Percentiles rank a stretch among this genome's conserved stretches.
Evolutionary conservation across 2,888 invertebrate genomes (phyloP).

Genomic region (Tromatobia lineatoria): DNA sequence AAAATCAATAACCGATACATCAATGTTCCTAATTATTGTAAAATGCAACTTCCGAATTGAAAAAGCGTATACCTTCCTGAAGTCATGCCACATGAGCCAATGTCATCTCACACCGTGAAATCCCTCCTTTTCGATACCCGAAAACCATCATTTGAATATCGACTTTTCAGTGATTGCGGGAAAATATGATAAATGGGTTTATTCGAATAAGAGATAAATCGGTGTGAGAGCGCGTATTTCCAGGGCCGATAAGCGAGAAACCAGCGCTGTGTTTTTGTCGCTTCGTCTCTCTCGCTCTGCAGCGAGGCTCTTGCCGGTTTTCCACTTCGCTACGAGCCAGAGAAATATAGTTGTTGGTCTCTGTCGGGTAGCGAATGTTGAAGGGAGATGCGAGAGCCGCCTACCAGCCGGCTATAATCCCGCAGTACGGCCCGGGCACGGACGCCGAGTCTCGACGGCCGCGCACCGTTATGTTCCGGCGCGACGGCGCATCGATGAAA

Average conservation of each 20-base stretch:
- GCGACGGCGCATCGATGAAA: conserved; percentile 68
- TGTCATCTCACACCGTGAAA: too few species aligned
- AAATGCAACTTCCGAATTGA: too few species aligned
- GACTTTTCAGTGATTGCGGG: conserved; percentile 64
- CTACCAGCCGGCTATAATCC: conserved; percentile 80
- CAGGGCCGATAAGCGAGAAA: conserved; percentile 63
- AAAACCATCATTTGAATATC: conserved; percentile 57
- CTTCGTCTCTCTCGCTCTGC: conserved; percentile 29
- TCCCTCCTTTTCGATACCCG: too few species aligned
- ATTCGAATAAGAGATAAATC: conserved; percentile 52
- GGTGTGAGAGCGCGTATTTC: conserved; percentile 38
- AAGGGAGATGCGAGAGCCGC: conserved; percentile 64
- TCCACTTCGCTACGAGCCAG: conserved; percentile 60
- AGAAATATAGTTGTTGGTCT: conserved; percentile 68
- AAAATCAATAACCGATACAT: too few species aligned
- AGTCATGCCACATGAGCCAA: too few species aligned
- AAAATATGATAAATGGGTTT: conserved; percentile 62
- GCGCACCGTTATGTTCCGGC: conserved; percentile 82
- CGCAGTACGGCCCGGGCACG: conserved; percentile 77
- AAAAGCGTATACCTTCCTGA: too few species aligned
- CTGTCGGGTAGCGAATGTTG: conserved; percentile 25
- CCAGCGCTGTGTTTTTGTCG: conserved; percentile 35
- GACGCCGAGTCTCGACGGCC: conserved; percentile 71
- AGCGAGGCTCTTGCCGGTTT: conserved; percentile 52
- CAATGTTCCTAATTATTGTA: too few species aligned